Evolutionary conservation across 2,888 invertebrate genomes (phyloP), one percentile per base, ranked within the genome.

Genomic region (Ditula angustiorana): DNA sequence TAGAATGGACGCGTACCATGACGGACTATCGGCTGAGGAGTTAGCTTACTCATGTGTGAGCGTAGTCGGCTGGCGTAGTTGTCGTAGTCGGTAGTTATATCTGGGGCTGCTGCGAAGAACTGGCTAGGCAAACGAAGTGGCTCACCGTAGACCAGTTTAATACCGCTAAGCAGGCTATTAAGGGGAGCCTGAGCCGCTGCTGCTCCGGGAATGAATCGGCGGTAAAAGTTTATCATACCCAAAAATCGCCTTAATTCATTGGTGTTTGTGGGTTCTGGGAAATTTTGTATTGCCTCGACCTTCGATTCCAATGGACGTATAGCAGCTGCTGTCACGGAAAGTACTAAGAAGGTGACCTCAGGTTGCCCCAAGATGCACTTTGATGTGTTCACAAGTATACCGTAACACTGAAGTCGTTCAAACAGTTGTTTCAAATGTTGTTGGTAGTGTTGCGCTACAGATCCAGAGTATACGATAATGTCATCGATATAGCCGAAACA

Each of bases 281-380:
- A 72, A 1, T 62, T 47, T n/a, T 53, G 30, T 1, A 74, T 67
- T 0, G 70, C 71, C 44, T 68, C 26, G 0, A 85, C 81, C 35
- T 77, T 77, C 2, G 72, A 69, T 0, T 69, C 63, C 21, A 78
- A 62, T 0, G 83, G 83, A 16, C 52, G 47, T 0, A 76, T 80
- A 23, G 83, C 81, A 0, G 69, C 2, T 8, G 47, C 41, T 3
- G 72, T 69, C 7, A 74, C 65, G 0, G 5, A n/a, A n/a, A 69
- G 70, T 3, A 72, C 74, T 19, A 72, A 28, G 49, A 74, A 72
- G 0, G 55, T 67, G 19, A 74, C 69, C 26, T 71, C 57, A 2
- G 35, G 2, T 4, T 35, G 35, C 0, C 35, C 35, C 7, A 53
- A 53, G 0, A n/a, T 23, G 8, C 53, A 53, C 13, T 53, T 53